Evolutionary conservation across 2,113 vertebrate genomes (phyloP).

Genomic region (Menura novaehollandiae): DNA sequence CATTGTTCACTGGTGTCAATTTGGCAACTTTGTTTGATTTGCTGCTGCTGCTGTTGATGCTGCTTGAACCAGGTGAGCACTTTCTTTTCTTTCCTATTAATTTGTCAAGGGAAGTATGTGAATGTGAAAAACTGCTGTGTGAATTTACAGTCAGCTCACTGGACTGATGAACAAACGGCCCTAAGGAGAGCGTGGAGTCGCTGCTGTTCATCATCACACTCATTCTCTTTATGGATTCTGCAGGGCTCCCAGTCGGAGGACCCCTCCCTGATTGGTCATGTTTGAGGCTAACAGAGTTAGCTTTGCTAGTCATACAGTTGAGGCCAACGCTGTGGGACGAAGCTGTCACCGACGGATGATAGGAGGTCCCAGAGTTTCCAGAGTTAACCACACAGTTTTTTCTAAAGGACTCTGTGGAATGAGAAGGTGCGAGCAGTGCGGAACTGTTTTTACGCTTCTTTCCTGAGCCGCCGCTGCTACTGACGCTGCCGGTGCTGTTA

Average conservation of each 20-base stretch:
- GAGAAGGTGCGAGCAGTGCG: slow-evolving; percentile 78
- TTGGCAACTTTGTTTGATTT: slow-evolving; percentile 90
- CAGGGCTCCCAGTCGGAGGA: slow-evolving; percentile 83
- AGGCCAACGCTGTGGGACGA: slow-evolving; percentile 84
- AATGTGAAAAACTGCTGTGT: slow-evolving; percentile 78
- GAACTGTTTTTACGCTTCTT: slow-evolving; percentile 96
- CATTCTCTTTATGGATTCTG: slow-evolving; percentile 97
- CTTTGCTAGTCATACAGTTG: slow-evolving; percentile 85
- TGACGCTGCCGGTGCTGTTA: slow-evolving; percentile 77
- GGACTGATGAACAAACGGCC: slow-evolving; percentile 92
- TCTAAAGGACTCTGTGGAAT: slow-evolving; percentile 88
- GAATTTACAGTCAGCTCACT: slow-evolving; percentile 79
- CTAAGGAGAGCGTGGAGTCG: slow-evolving; percentile 93
- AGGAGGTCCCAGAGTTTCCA: slow-evolving; percentile 85
- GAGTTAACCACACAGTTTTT: slow-evolving; percentile 91
- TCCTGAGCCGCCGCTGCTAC: slow-evolving; percentile 82
- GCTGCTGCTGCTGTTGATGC: slow-evolving; percentile 76
- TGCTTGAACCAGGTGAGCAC: slow-evolving; percentile 82
- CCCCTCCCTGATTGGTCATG: slow-evolving; percentile 87
- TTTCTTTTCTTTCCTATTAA: slow-evolving; percentile 93
- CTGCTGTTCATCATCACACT: slow-evolving; percentile 97
- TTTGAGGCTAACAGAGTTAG: slow-evolving; percentile 85
- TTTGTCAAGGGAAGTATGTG: slow-evolving; percentile 81
- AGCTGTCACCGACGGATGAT: slow-evolving; percentile 77
- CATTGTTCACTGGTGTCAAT: slow-evolving; percentile 89